Percentiles rank a stretch among this genome's conserved stretches.
phyloP scores from a whole-genome alignment of 2,888 invertebrate genomes.

The Gastrophysa polygoni region DNA sequence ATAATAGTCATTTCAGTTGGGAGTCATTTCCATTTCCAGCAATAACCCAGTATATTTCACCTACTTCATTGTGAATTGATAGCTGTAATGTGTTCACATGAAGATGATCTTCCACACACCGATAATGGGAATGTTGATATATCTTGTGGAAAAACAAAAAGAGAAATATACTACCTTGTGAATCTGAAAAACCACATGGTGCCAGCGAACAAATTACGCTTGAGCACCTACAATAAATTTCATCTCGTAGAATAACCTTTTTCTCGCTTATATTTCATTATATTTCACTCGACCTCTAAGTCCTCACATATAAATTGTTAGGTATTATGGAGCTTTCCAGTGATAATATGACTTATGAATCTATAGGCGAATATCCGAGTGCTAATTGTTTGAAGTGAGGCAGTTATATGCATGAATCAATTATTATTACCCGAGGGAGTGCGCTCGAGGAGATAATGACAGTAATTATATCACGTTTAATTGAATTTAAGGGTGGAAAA shows the following conservation, averaged over 20 bases:
- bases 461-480: too few species aligned
- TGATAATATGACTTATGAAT: background rate
- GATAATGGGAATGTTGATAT: background rate
- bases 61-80: too few species aligned
- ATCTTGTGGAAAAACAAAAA: background rate
- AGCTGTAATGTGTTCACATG: too few species aligned
- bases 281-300: constrained; percentile 11
- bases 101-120: too few species aligned
- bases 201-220: constrained; percentile 6
- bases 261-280: too few species aligned
- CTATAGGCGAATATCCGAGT: background rate
- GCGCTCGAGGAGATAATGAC: too few species aligned
- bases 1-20: too few species aligned
- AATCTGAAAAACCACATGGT: constrained; percentile 13
- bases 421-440: too few species aligned
- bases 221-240: constrained; percentile 10
- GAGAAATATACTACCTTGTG: constrained; percentile 8
- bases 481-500: too few species aligned
- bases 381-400: constrained; percentile 4
- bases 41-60: too few species aligned
- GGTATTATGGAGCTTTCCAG: constrained; percentile 3
- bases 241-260: constrained; percentile 10
- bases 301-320: constrained; percentile 8
- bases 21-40: too few species aligned
- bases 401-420: too few species aligned